Base-by-base conservation (phyloP, 2,797 vertebrate species). In the Stomatorhinus walkeri region DNA sequence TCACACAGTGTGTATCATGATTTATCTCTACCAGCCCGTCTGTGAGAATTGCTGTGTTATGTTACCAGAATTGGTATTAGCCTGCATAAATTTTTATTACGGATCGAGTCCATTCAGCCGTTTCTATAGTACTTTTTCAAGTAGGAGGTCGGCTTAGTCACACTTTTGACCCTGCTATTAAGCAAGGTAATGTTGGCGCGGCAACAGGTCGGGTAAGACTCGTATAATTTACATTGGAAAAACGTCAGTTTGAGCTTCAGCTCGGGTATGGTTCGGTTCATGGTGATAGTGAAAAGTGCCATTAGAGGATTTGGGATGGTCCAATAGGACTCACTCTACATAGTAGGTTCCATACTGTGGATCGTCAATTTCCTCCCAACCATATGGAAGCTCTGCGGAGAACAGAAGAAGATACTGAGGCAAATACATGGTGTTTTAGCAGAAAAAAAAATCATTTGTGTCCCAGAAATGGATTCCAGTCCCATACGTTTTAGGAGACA, bases 291-390 rank as follows among this genome's bases (percentile, higher is more conserved):
- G 59, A 28, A 64, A 64, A 12, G 68, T 14, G 4, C 32, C 28
- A 14, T 76, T 36, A 76, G 32, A 76, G 68, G 28, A 32, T 40
- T 40, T 40, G 1, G 10, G 79, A 83, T 43, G 81, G 4, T n/a
- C 22, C 3, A 52, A 16, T 52, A 16, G 88, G 81, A 97, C 97
- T 98, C 95, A 99, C 98, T 99, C 98, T 12, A 99, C 97, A 0
- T 98, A 99, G 36, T 99, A 99, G 0, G 96, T 97, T 90, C 98
- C 98, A 0, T 98, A 99, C 68, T 98, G 97, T 46, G 97, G 97
- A 85, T 99, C 98, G 86, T 98, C 97, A 91, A 99, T 99, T 94
- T 97, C 97, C 92, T 99, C 98, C 98, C 98, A 99, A 90, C 98
- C 98, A 79, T 99, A 99, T 48, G 98, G 98, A 92, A 99, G 95